Evolutionary conservation across 2,797 vertebrate genomes (phyloP), one percentile per base, ranked within the genome.

Genomic region (Pipistrellus kuhlii): DNA sequence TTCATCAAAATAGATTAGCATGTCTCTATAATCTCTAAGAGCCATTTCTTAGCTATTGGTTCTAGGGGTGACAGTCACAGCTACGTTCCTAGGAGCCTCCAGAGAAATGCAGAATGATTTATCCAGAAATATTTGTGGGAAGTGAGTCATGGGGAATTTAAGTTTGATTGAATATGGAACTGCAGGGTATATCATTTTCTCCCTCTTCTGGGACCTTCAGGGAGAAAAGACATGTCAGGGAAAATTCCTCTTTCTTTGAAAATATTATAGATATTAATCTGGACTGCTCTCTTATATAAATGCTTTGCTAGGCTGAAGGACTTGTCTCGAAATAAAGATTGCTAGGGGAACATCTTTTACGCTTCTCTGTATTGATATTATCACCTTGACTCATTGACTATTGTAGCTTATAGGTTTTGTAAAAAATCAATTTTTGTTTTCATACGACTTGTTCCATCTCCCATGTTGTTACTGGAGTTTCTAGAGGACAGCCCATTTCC

Each of bases 1-100:
- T 90, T 96, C 71, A 96, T 97, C 94, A 94, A 93, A 94, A 75
- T 90, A 44, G 88, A 91, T 95, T 92, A 88, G 15, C 77, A 91
- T 94, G 91, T 91, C 84, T 95, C 23, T 21, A 51, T 91, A 84
- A 88, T 89, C 44, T 76, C n/a, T 80, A 11, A 59, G 41, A 87
- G 25, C 76, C 44, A 71, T 94, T 94, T 75, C 88, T 93, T 91
- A 95, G 81, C 62, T 85, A 5, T 85, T 91, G 77, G 41, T 85
- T 94, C 38, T 85, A 13, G 14, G 48, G 27, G 5, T 88, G 93
- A 90, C 51, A 83, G 57, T 55, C 44, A 78, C 1, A 1, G 15
- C 55, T 46, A 69, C 69, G 46, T 82, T 80, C 84, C 32, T 18
- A 71, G 44, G 71, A 62, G 41, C 71, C 77, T 68, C 8, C 38